Percentiles rank a stretch among this genome's conserved stretches.
Conservation (phyloP, 2,113 vertebrate genomes). For the Macrotis lagotis region DNA sequence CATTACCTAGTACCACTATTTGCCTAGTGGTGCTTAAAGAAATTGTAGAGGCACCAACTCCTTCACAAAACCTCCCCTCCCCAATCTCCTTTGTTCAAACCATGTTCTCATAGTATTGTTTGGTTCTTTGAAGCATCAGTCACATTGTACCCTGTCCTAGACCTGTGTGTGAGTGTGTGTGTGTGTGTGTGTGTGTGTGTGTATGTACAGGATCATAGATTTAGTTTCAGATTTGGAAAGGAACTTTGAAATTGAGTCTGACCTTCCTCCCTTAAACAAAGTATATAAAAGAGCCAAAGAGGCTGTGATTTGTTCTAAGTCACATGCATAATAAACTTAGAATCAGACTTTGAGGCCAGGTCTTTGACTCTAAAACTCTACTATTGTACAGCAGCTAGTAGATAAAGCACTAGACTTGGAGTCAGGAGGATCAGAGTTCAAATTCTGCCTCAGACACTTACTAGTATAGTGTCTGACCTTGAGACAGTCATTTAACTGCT, state of each 20-base stretch:
- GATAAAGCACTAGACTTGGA: too few species aligned
- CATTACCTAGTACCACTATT: too few species aligned
- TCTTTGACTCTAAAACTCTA: background rate
- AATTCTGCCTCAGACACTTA: background rate
- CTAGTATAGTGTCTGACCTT: background rate
- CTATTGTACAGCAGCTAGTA: too few species aligned
- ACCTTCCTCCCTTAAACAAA: background rate
- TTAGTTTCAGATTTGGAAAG: background rate
- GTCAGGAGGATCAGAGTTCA: background rate
- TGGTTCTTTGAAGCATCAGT: background rate
- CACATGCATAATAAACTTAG: background rate
- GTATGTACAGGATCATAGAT: background rate
- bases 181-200: background rate
- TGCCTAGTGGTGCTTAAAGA: too few species aligned
- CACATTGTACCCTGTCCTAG: background rate
- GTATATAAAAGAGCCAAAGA: background rate
- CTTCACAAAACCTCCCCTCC: too few species aligned
- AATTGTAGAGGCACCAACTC: too few species aligned
- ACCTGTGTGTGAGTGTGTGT: background rate
- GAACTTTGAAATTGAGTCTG: background rate
- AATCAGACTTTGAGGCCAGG: background rate
- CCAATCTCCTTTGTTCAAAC: background rate
- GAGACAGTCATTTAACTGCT: too few species aligned
- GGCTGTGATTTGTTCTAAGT: background rate
- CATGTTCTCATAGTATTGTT: background rate